phyloP scores from a whole-genome alignment of 2,113 vertebrate genomes.

The Ameiurus melas region DNA sequence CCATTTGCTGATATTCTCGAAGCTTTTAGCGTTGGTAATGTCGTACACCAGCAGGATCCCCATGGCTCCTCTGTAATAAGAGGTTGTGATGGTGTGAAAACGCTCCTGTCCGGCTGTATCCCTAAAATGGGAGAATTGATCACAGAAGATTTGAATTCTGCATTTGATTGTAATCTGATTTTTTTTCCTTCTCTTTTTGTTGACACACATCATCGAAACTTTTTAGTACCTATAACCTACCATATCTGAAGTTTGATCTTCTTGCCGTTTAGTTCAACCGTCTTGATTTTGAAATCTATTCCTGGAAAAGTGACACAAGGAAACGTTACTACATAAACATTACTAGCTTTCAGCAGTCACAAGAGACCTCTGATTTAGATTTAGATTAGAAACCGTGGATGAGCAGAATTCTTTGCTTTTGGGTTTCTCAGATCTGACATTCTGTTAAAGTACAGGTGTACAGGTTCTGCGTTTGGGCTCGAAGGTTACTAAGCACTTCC shows the following conservation, averaged over 20 bases:
- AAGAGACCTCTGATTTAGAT: neutral
- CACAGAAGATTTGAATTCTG: neutral
- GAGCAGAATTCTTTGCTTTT: neutral
- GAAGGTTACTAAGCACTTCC: too few relatives aligned
- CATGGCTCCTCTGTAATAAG: constrained; percentile 99
- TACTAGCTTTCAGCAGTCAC: neutral
- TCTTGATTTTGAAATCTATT: constrained; percentile 99
- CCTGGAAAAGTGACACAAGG: constrained; percentile 72
- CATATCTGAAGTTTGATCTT: constrained; percentile 99
- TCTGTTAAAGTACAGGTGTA: too few relatives aligned
- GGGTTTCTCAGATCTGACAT: neutral
- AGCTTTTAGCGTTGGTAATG: constrained; percentile 99
- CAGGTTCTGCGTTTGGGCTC: neutral
- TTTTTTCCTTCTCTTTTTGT: neutral
- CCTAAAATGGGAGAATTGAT: constrained; percentile 68
- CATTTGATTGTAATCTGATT: neutral
- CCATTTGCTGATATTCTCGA: constrained; percentile 99
- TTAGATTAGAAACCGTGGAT: neutral
- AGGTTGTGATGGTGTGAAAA: constrained; percentile 99
- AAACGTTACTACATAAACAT: neutral
- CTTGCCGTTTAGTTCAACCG: constrained; percentile 98
- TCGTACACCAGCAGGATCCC: constrained; percentile 99
- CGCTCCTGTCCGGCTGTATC: constrained; percentile 97
- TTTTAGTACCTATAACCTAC: constrained; percentile 72
- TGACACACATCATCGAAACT: neutral